A percentile compares a stretch with the other conserved stretches of the same genome.
Evolutionary conservation across 2,797 vertebrate genomes (phyloP).

Genomic region (Mormyrops attenuatus): DNA sequence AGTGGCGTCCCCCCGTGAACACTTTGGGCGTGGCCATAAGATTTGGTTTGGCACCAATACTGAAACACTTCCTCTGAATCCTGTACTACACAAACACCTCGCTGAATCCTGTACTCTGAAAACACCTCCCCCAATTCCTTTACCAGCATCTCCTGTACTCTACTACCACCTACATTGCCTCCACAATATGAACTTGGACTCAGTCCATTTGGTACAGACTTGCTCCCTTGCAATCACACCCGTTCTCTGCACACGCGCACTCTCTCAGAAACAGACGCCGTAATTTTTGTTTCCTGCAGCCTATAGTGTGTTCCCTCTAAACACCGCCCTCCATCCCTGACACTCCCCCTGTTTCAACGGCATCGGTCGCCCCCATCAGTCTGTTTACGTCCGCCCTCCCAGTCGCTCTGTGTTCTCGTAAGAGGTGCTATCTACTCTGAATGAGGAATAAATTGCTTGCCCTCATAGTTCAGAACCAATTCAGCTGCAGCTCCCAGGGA

Average conservation of each 20-base stretch:
- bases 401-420: conserved; percentile 25
- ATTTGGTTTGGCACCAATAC: too few relatives aligned
- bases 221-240: not conserved
- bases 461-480: conserved; percentile 60
- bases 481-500: conserved; percentile 35
- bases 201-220: not conserved
- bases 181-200: not conserved
- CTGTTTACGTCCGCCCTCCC: not conserved
- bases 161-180: not conserved
- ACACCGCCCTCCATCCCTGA: not conserved
- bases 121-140: not conserved
- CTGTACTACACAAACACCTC: not conserved
- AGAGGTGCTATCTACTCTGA: conserved; percentile 48
- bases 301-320: not conserved
- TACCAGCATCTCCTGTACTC: not conserved
- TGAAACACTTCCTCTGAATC: not conserved
- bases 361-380: not conserved
- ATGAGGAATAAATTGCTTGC: conserved; percentile 64
- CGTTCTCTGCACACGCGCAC: conserved; percentile 38
- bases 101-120: not conserved
- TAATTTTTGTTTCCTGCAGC: not conserved
- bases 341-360: conserved; percentile 7
- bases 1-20: too few relatives aligned
- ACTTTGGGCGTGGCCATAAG: too few relatives aligned
- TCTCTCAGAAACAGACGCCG: not conserved